Base-by-base conservation (phyloP, 2,797 vertebrate species). In the Tenualosa thibaudeaui region DNA sequence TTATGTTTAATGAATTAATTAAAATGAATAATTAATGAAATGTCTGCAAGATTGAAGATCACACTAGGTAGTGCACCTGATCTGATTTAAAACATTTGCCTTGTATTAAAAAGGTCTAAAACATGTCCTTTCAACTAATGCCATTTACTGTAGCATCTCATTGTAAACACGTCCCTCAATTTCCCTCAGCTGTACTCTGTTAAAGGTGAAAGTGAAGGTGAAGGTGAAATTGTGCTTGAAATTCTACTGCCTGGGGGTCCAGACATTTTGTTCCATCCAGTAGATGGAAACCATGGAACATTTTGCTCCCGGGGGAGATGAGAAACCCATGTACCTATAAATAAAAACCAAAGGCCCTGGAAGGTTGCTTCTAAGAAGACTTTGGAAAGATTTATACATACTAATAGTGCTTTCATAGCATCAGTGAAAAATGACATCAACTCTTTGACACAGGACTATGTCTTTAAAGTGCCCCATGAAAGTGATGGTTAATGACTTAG, bases 221-320 rank as follows among this genome's bases (percentile, higher is more conserved):
- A 78, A 78, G 37, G 40, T 78, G 71, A 75, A 43, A 75, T 75
- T 43, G 17, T 43, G 40, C 71, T 78, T 78, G 71, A 46, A 46
- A 78, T 78, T 43, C 17, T 78, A 46, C 26, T 78, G 37, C 40
- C 71, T 78, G 37, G 71, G 71, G 40, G 71, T 78, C 19, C 6
- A 78, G 37, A 19, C 37, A 19, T 43, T 46, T 71, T 78, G 40
- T 78, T 78, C 46, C 10, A 62, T 24, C n/a, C 58, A 62, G 58
- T 62, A 62, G 58, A 62, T 62, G 7, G 58, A 62, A 62, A 62
- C 7, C 58, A 62, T 62, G 58, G 58, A 78, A 78, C 8, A 40
- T 46, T 19, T 24, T 22, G 19, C 37, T 46, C 71, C 71, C 40
- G 22, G 37, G 37, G 71, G 71, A 46, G 17, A 17, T 46, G 37